Evolutionary conservation across 2,113 vertebrate species (phyloP), one percentile per base, ranked within the genome.

Genomic region (Platanista minor): DNA sequence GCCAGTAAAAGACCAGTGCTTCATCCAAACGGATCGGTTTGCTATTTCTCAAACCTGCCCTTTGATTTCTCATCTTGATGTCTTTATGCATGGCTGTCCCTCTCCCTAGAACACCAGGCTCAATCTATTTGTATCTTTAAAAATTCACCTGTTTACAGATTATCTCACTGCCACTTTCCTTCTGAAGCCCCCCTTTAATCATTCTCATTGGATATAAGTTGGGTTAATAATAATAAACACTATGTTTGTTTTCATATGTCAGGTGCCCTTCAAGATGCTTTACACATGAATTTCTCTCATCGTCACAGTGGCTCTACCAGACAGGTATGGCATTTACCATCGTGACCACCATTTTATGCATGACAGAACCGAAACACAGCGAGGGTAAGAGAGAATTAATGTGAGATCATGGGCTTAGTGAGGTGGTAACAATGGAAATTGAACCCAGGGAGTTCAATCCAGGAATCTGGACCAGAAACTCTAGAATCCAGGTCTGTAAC

Each of bases 321-420:
- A 43, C 9, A 43, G 14, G 2, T 41, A 9, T 5, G 1, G 2
- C 0, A 3, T 46, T 31, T 13, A 20, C 2, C 39, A n/a, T 36
- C 4, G 14, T 39, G 11, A 31, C 8, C 23, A 33, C 3, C 71
- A 41, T 66, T 57, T 43, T 39, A n/a, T 17, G 54, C 6, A 18
- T 6, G 39, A 66, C n/a, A 1, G 27, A 23, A 75, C 12, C 31
- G 8, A 94, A 41, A 29, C 20, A 23, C 27, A 57, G 27, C 57
- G 8, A 43, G 14, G 33, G 3, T 46, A 8, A n/a, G 8, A 64
- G 11, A 64, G 20, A 72, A 3, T n/a, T 31, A 29, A 25, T 2
- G 66, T 27, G 36, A 59, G 8, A 33, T 29, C 25, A 74, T 23
- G 23, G 39, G 67, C 31, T 33, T 29, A 18, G 8, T 43, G 61